Conservation (phyloP, 2,888 invertebrate species). For the Drosophila nr. fundita region DNA sequence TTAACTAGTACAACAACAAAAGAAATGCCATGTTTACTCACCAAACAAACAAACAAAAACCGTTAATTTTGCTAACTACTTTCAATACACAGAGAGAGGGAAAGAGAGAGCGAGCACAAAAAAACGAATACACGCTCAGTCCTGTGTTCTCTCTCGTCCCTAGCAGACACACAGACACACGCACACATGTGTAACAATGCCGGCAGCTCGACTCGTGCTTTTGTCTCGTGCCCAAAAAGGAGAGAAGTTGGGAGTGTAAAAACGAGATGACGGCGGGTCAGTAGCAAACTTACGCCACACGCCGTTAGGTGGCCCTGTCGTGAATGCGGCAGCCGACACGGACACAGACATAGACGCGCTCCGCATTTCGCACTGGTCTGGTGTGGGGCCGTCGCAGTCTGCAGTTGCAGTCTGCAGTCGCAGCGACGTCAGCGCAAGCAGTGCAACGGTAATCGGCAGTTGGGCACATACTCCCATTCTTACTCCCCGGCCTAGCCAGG, state of each 20-base stretch:
- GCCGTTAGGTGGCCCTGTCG: constrained; percentile 82
- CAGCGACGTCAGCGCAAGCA: constrained; percentile 51
- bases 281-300: constrained; percentile 83
- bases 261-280: constrained; percentile 68
- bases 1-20: background rate
- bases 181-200: constrained; percentile 33
- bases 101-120: constrained; percentile 35
- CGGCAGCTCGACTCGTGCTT: constrained; percentile 52
- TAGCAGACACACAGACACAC: constrained; percentile 30
- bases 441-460: constrained; percentile 53
- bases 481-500: constrained; percentile 40
- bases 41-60: constrained; percentile 13
- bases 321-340: constrained; percentile 70
- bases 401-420: constrained; percentile 24
- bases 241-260: constrained; percentile 56
- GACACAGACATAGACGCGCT: constrained; percentile 58
- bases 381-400: constrained; percentile 47
- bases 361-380: constrained; percentile 23
- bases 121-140: constrained; percentile 10
- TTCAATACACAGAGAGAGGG: constrained; percentile 1
- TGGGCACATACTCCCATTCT: constrained; percentile 18
- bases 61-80: constrained; percentile 34
- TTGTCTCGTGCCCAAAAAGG: constrained; percentile 50
- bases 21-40: constrained; percentile 5
- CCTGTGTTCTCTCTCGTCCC: constrained; percentile 30